These are phyloP conservation scores for Vannuccia rotundouncinata DNA, from an alignment of 2,888 invertebrate genomes.

Conservation along the genomic window DNA sequence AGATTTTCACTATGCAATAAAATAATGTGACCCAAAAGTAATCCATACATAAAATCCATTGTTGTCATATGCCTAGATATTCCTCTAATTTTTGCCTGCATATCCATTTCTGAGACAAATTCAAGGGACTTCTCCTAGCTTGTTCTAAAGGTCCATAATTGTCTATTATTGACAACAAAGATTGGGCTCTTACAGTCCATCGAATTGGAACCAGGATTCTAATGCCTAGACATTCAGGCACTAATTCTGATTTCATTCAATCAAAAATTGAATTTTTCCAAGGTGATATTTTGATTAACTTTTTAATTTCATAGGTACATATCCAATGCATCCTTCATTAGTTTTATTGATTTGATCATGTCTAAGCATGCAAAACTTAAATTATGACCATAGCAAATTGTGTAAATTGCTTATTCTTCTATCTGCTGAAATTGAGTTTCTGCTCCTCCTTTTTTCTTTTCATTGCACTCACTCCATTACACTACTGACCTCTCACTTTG, in stretches of 20 bases:
- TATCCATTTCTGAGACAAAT: conserved; percentile 1
- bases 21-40: conserved; percentile 3
- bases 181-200: conserved; percentile 41
- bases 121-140: conserved; percentile 11
- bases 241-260: conserved; percentile 22
- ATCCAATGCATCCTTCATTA: conserved; percentile 17
- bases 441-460: no score
- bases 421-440: no score
- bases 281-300: conserved; percentile 16
- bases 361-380: no score
- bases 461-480: no score
- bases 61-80: conserved; percentile 29
- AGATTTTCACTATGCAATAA: conserved; percentile 34
- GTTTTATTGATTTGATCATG: neutral
- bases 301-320: conserved; percentile 14
- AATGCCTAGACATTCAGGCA: conserved; percentile 40
- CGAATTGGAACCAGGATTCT: conserved; percentile 41
- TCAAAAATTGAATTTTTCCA: conserved; percentile 12
- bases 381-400: no score
- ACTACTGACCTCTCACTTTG: no score
- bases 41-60: conserved; percentile 35
- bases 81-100: conserved; percentile 24
- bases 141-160: conserved; percentile 20
- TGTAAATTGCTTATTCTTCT: no score
- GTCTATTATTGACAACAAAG: conserved; percentile 27